Evolutionary conservation across 2,113 vertebrate species (phyloP), one percentile per base, ranked within the genome.

Genomic region (Desmodus rotundus): DNA sequence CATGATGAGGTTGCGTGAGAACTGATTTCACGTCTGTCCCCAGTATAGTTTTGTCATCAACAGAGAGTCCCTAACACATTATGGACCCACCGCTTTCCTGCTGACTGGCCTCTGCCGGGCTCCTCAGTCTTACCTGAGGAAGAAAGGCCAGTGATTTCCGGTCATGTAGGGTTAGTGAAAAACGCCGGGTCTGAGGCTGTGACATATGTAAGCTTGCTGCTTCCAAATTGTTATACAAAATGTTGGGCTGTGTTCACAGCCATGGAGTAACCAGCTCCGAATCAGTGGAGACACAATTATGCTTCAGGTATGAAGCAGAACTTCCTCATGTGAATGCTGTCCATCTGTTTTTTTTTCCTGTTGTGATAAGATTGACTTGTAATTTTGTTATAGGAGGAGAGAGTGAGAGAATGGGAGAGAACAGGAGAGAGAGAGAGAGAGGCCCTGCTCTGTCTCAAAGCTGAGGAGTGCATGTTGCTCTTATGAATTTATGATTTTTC

Each of bases 121-220:
- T 96, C 91, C 74, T 89, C 95, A 82, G 93, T 45, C 54, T 95
- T 47, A 67, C 76, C 33, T 41, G 13, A 80, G 28, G 36, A 87
- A 80, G 52, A 93, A 93, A 84, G 85, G 63, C n/a, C 28, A 28
- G 3, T 36, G 24, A 5, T 77, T 86, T 14, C 16, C 63, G 36
- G 2, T 72, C 63, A n/a, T 24, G n/a, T 1, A 36, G 52, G 16
- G 33, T 85, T 31, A 33, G 36, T 56, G 67, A 36, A 67, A 82
- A 31, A 17, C 3, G 2, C 9, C 47, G 2, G 10, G 0, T 81
- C 8, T 81, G 41, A 52, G 24, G 13, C 38, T 82, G 4, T 81
- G 56, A 14, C 45, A 17, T 72, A 11, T 76, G 33, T 72, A 26
- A 45, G 83, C 45, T 67, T 68, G 19, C 52, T 73, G n/a, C 54